These are phyloP conservation scores for Pararge aegeria DNA, from an alignment of 1,140 invertebrate genomes.

Conservation along the genomic window DNA sequence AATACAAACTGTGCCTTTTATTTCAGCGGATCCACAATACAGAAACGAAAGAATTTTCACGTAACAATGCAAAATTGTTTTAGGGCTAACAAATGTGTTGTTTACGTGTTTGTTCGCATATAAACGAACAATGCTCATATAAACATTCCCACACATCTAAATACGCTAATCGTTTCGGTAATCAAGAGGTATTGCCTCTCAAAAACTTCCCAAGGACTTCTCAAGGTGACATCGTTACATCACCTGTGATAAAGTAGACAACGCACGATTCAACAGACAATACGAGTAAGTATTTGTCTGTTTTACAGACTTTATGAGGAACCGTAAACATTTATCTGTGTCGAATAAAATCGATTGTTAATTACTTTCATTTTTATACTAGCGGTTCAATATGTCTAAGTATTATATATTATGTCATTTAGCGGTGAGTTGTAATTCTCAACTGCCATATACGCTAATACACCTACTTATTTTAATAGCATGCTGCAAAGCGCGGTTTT, in stretches of 20 bases:
- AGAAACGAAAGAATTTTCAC: background rate
- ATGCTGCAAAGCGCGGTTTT: too few relatives aligned
- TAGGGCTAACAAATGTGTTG: background rate
- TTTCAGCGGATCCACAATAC: background rate
- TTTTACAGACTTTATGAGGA: too few relatives aligned
- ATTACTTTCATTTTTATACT: too few relatives aligned
- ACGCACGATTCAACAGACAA: background rate
- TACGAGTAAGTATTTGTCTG: too few relatives aligned
- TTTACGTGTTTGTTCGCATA: background rate
- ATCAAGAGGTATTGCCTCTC: slow-evolving; percentile 40
- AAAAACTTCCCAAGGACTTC: slow-evolving; percentile 36
- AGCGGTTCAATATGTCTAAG: too few relatives aligned
- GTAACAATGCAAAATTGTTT: slow-evolving; percentile 4
- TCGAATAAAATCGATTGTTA: too few relatives aligned
- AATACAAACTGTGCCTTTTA: slow-evolving; percentile 2
- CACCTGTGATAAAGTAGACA: slow-evolving; percentile 3
- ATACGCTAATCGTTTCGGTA: slow-evolving; percentile 47
- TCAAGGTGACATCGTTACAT: slow-evolving; percentile 23
- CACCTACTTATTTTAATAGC: too few relatives aligned
- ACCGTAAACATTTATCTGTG: too few relatives aligned
- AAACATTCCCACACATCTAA: slow-evolving; percentile 45
- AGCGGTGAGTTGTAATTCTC: too few relatives aligned
- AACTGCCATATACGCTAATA: too few relatives aligned
- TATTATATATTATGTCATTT: too few relatives aligned
- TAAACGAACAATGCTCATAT: slow-evolving; percentile 14